Evolutionary conservation across 2,113 vertebrate genomes (phyloP).

Genomic region (Muntiacus reevesi): DNA sequence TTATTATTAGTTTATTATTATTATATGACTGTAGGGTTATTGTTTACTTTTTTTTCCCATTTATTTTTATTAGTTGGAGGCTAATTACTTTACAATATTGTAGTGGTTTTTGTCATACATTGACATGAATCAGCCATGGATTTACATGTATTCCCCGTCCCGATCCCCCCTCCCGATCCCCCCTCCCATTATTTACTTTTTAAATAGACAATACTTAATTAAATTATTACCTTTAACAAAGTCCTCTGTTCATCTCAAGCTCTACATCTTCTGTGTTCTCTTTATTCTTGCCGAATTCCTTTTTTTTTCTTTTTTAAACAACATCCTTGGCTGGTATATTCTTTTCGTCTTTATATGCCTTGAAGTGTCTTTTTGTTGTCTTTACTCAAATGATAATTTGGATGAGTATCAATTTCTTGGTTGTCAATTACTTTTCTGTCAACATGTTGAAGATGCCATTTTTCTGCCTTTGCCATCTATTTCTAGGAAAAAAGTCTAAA

Average conservation of each 20-base stretch:
- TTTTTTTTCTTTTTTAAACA: background rate
- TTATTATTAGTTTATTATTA: too few species aligned
- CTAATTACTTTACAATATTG: too few species aligned
- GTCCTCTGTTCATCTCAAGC: background rate
- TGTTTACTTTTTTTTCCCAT: too few species aligned
- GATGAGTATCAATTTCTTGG: background rate
- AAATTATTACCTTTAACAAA: background rate
- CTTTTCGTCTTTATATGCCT: background rate
- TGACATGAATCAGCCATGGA: too few species aligned
- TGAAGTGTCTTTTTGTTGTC: background rate
- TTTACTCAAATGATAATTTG: background rate
- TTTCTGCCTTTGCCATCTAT: background rate
- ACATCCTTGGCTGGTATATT: background rate
- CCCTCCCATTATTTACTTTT: conserved; percentile 15
- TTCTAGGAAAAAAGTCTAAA: background rate
- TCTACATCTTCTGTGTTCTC: background rate
- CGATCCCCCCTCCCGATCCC: too few species aligned
- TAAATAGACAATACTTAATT: background rate
- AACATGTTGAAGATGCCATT: background rate
- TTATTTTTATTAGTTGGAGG: too few species aligned
- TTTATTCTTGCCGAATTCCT: background rate
- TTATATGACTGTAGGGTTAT: too few species aligned
- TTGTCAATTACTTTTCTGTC: background rate
- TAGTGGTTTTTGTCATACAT: too few species aligned
- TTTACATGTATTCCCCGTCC: too few species aligned